phyloP scores from a whole-genome alignment of 2,113 vertebrate species.

The Mugil cephalus region DNA sequence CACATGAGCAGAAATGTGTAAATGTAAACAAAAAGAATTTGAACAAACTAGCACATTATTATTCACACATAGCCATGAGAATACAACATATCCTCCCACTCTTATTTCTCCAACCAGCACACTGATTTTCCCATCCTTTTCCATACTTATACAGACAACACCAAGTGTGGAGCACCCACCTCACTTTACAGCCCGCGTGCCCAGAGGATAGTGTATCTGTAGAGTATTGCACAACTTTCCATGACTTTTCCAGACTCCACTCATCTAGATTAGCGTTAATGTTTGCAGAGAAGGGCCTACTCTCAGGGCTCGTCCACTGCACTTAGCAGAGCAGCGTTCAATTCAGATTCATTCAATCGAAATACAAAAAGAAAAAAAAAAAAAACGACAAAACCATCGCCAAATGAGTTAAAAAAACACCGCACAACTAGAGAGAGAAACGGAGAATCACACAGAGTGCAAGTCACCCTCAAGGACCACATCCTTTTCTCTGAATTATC shows the following conservation, averaged over 20 bases:
- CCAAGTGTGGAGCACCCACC: background rate
- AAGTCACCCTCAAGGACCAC: slow-evolving; percentile 60
- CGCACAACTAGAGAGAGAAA: slow-evolving; percentile 20
- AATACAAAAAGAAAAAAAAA: slow-evolving; percentile 12
- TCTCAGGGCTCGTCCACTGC: slow-evolving; percentile 12
- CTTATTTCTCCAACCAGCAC: background rate
- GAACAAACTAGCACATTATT: slow-evolving; percentile 18
- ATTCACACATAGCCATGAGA: slow-evolving; percentile 4
- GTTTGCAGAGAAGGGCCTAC: slow-evolving; percentile 17
- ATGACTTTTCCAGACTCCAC: background rate
- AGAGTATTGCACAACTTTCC: slow-evolving; percentile 9
- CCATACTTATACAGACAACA: background rate
- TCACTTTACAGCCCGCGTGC: slow-evolving; percentile 2
- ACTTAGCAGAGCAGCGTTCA: slow-evolving; percentile 31
- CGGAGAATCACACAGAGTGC: slow-evolving; percentile 16
- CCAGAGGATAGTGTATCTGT: slow-evolving; percentile 2
- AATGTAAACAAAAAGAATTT: slow-evolving; percentile 31
- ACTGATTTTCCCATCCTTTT: background rate
- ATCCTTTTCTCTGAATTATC: slow-evolving; percentile 59
- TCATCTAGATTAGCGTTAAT: slow-evolving; percentile 25
- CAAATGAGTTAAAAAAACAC: slow-evolving; percentile 21
- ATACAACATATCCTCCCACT: background rate
- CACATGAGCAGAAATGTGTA: slow-evolving; percentile 1
- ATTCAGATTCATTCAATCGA: slow-evolving; percentile 26
- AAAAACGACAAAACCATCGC: background rate